Percentiles rank a stretch among this genome's conserved stretches.
These are phyloP conservation scores for Halcyon smyrnensis DNA, from an alignment of 2,797 vertebrate genomes.

Conservation along the genomic window DNA sequence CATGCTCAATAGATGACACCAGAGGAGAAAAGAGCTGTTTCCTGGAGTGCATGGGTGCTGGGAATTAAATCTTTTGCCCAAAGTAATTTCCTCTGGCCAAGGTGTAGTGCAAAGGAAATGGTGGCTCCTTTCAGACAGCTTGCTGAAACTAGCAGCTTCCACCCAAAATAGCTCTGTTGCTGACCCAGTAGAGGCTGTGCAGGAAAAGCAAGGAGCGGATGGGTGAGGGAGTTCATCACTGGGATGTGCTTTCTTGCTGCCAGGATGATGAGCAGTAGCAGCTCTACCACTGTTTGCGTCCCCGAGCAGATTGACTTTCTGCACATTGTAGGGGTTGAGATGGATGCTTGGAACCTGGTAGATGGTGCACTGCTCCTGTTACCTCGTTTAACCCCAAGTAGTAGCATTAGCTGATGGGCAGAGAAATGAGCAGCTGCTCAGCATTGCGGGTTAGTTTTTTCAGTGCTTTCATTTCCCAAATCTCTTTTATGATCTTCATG, in stretches of 20 bases:
- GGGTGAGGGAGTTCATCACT: not conserved
- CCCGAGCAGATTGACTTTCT: not conserved
- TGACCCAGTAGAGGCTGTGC: not conserved
- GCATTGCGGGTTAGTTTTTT: not conserved
- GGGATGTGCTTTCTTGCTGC: not conserved
- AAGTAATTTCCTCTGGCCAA: not conserved
- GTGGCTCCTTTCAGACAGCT: not conserved
- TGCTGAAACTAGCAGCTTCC: not conserved
- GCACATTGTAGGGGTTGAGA: fast-evolving
- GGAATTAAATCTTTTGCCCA: not conserved
- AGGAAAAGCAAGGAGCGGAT: not conserved
- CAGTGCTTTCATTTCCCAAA: fast-evolving
- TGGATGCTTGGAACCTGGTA: not conserved
- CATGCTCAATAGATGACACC: fast-evolving
- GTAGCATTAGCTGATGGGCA: not conserved
- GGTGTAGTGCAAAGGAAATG: not conserved
- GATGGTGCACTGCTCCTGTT: not conserved
- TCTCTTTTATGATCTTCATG: not conserved
- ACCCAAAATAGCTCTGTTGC: not conserved
- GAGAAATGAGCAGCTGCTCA: not conserved
- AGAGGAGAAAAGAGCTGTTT: not conserved
- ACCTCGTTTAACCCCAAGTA: not conserved
- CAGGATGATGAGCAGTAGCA: not conserved
- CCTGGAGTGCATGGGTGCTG: fast-evolving
- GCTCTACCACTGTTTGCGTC: fast-evolving